A percentile compares a stretch with the other conserved stretches of the same genome.
Evolutionary conservation across 2,113 vertebrate species (phyloP).

Genomic region (Takifugu bimaculatus): DNA sequence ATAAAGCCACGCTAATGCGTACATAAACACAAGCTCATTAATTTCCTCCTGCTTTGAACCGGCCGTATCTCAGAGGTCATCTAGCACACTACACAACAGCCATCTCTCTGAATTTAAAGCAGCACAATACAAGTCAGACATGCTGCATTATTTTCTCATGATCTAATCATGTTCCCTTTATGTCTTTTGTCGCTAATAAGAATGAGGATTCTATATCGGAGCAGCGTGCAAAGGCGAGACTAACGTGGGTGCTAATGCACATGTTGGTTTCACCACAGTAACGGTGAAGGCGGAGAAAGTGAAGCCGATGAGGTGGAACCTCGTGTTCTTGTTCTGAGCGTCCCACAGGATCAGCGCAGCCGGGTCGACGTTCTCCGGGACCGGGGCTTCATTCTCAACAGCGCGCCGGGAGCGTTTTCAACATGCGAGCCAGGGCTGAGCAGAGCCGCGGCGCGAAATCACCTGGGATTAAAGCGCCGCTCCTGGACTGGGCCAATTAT

Average conservation of each 20-base stretch:
- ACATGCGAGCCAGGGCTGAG: slow-evolving; percentile 2
- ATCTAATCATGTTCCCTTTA: slow-evolving; percentile 8
- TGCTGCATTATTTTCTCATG: slow-evolving; percentile 17
- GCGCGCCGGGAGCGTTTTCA: background rate
- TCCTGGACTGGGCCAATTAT: background rate
- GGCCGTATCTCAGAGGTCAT: slow-evolving; percentile 4
- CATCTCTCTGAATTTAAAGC: slow-evolving; percentile 5
- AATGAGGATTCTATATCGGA: too few relatives aligned
- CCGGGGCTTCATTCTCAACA: slow-evolving; percentile 22
- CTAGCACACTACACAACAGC: background rate
- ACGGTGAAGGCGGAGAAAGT: slow-evolving; percentile 45
- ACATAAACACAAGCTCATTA: slow-evolving; percentile 9
- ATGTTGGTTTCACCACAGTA: slow-evolving; percentile 49
- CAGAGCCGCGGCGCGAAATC: too few relatives aligned
- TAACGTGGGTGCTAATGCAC: slow-evolving; percentile 1
- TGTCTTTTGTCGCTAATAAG: background rate
- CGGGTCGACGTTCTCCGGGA: slow-evolving; percentile 27
- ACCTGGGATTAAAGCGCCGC: too few relatives aligned
- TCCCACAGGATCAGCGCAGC: slow-evolving; percentile 51
- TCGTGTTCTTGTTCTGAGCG: slow-evolving; percentile 49
- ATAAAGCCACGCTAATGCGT: slow-evolving; percentile 8
- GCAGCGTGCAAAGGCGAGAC: too few relatives aligned
- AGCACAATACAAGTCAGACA: slow-evolving; percentile 20
- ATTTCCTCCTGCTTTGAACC: slow-evolving; percentile 14
- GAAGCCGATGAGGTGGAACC: slow-evolving; percentile 58